Base-by-base conservation (phyloP, 2,888 invertebrate genomes). In the Amblyjoppa proteus region DNA sequence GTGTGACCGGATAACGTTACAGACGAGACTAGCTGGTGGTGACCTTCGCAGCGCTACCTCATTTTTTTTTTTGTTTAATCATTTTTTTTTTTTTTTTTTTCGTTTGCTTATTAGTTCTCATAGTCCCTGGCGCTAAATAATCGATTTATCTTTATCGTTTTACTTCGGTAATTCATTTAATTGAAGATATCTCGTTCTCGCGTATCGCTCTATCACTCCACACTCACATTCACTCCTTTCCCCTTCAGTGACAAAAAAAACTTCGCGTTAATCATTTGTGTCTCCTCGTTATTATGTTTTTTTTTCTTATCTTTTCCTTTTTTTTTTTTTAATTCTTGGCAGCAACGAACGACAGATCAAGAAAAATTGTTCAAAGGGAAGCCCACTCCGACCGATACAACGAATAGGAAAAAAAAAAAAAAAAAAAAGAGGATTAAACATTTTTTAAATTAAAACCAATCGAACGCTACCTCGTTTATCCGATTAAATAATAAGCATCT, bases 1-100 rank as follows among this genome's bases (percentile, higher is more conserved):
- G 90, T 93, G 91, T 92, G 92, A 92, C 92, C 93, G 91, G 91
- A 91, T 93, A 92, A 93, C 92, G 90, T 93, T 93, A 93, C 91
- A 92, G 92, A 92, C 92, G 91, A 93, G 93, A 93, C 93, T 94
- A 93, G 93, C 92, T 92, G 91, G 88, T 90, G 90, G 89, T 93
- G 92, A 93, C 91, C 90, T 91, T 93, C 90, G 90, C 91, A 92
- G 92, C 91, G 91, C 91, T 92, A 92, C 90, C 89, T 89, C 89
- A 90, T 88, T 90, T 87, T 89, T 87, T 81, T 70, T 86, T 83
- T 20, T 81, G 68, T 86, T 83, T 85, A 34, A 34, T 34, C 34
- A 34, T 34, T 34, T 5, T 34, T 58, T 82, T 79, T 84, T 51
- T 73, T 88, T 73, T 73, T 75, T 73, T 75, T 75, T 61, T 75